phyloP scores from a whole-genome alignment of 2,113 vertebrate species.

The Butorides virescens region DNA sequence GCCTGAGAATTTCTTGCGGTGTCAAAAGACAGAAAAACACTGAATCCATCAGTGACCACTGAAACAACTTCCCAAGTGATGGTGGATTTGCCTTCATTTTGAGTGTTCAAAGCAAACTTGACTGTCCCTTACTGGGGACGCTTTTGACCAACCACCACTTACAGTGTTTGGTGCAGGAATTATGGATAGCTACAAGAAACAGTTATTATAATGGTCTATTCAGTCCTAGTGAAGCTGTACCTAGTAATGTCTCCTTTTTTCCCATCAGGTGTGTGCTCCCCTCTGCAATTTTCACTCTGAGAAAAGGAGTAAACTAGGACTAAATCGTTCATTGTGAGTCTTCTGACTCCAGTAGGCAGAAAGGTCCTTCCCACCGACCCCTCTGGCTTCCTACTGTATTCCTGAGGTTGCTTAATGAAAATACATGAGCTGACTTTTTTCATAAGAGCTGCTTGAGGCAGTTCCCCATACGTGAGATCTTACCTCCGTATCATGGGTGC shows the following conservation, averaged over 20 bases:
- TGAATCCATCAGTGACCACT: background rate
- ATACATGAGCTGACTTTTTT: background rate
- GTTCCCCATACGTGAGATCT: background rate
- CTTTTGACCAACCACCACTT: background rate
- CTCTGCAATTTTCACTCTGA: background rate
- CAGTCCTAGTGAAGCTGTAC: background rate
- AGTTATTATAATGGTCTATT: background rate
- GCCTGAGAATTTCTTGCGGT: background rate
- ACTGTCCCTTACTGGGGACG: background rate
- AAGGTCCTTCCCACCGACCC: background rate
- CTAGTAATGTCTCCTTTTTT: background rate
- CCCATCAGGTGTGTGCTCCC: background rate
- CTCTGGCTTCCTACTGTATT: background rate
- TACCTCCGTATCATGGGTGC: background rate
- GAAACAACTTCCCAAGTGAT: background rate
- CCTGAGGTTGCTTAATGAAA: background rate
- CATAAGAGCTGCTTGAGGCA: background rate
- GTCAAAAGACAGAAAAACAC: background rate
- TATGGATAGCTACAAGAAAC: background rate
- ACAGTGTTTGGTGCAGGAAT: background rate
- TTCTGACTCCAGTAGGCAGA: background rate
- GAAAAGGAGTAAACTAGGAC: background rate
- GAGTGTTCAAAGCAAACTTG: background rate
- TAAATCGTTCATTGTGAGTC: rapidly evolving
- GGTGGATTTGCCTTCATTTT: background rate